Base-by-base conservation (phyloP, 2,888 invertebrate genomes). In the Torymus aiolomorphi region DNA sequence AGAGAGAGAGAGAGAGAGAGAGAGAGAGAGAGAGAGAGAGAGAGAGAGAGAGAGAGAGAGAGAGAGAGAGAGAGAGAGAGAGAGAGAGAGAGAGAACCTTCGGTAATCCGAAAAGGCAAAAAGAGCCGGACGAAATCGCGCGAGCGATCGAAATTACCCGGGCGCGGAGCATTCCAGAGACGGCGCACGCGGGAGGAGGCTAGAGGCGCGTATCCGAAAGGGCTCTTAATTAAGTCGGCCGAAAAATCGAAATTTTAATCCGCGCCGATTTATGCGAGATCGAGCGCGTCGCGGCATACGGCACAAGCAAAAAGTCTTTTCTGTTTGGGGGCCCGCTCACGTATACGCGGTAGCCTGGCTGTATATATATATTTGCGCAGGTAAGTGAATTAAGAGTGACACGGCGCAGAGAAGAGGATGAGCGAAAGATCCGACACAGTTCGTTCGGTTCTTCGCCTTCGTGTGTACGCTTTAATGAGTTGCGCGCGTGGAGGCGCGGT, bases 241-340 rank as follows among this genome's bases (percentile, higher is more conserved):
- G 51, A 67, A 78, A 72, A 59, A 78, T 78, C 59, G 65, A 78
- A 78, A 78, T 77, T 77, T 77, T 77, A 77, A 71, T 72, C 65
- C 71, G 13, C 52, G 51, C 51, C 65, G 42, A 66, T 66, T 73
- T 72, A 77, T 77, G 42, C 66, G 72, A 77, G 51, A 59, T 54
- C 52, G 16, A n/a, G 56, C 16, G 52, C 20, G 65, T 56, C 56
- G 14, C 13, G 13, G 18, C 5, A 59, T 2, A n/a, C 18, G 14
- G 52, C 24, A 65, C 63, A 10, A 73, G 54, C 18, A 63, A 73
- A 63, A 42, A 16, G 51, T 62, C 20, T 1, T 3, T 16, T 20
- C 2, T n/a, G 49, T 12, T 52, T 52, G 12, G 56, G 63, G 49
- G 0, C 16, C 24, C 61, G 54, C 63, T 65, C 65, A 57, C 57